Base-by-base conservation (phyloP, 2,888 invertebrate species). In the Neoaliturus tenellus region DNA sequence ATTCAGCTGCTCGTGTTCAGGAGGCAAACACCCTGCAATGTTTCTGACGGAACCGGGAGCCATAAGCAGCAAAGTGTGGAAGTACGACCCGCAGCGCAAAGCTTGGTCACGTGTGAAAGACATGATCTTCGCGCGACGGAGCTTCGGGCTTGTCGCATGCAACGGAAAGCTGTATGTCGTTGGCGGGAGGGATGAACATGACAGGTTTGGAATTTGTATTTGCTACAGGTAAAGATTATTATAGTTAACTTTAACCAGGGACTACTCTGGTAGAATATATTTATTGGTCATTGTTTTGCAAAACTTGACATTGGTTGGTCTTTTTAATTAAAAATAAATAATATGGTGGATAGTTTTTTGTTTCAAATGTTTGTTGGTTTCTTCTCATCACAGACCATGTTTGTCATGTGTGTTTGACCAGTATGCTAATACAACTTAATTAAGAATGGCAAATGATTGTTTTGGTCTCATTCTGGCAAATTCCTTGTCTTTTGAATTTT, bases 121-220 rank as follows among this genome's bases (percentile, higher is more conserved):
- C 17, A 92, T 95, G 87, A 91, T 92, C 23, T 91, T 92, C 31
- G 91, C 93, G 0, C 91, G 95, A 86, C 94, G 94, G 89, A 94
- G 95, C 90, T 95, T 95, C 88, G 95, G 94, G 0, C 91, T 95
- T 5, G 93, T 94, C n/a, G 93, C 93, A 0, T 92, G 93, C 87
- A 92, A 93, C 31, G 93, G 93, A 89, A 93, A 93, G n/a, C 90
- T 96, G 87, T 95, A 93, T 87, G 94, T 94, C 3, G 94, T 95
- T 85, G 95, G 95, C 0, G 95, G 95, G 8, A 94, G 94, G 90
- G 94, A 93, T 89, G 92, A 92, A 85, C 92, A 92, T 88, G 93
- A 93, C 89, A 92, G 92, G 91, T 91, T 80, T 69, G 69, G 6
- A 39, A 8, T 39, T 39, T n/a, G n/a, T n/a, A n/a, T n/a, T n/a